A percentile compares a stretch with the other conserved stretches of the same genome.
These are phyloP conservation scores for Drosophila birchii DNA, from an alignment of 2,888 invertebrate species.

Conservation along the genomic window DNA sequence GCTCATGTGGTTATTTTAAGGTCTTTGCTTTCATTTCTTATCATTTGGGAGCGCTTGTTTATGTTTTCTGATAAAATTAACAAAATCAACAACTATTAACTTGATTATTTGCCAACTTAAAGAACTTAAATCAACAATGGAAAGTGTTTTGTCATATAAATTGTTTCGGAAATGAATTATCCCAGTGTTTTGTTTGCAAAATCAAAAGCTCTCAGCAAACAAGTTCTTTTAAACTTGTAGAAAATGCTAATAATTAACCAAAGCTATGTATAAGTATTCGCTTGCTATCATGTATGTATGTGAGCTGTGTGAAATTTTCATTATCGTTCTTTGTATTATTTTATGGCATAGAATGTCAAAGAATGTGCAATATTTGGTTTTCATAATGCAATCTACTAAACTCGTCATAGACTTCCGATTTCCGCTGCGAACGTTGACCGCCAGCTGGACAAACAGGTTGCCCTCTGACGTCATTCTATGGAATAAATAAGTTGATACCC, in stretches of 20 bases:
- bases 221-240: neutral
- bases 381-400: neutral
- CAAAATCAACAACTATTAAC: neutral
- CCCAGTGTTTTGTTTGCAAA: neutral
- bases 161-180: neutral
- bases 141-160: too few relatives aligned
- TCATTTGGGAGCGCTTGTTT: neutral
- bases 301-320: neutral
- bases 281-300: neutral
- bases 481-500: slow-evolving; percentile 18
- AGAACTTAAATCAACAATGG: neutral
- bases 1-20: neutral
- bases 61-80: neutral
- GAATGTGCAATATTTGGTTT: neutral
- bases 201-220: neutral
- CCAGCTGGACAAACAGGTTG: slow-evolving; percentile 21
- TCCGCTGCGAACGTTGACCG: slow-evolving; percentile 11
- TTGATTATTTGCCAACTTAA: neutral
- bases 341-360: neutral
- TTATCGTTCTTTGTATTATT: slow-evolving; percentile 2
- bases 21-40: too few relatives aligned
- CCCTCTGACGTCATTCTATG: slow-evolving; percentile 32
- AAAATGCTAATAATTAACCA: neutral
- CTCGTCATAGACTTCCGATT: neutral
- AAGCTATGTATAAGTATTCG: neutral